phyloP scores from a whole-genome alignment of 2,113 vertebrate genomes.

The Tringa solitaria region DNA sequence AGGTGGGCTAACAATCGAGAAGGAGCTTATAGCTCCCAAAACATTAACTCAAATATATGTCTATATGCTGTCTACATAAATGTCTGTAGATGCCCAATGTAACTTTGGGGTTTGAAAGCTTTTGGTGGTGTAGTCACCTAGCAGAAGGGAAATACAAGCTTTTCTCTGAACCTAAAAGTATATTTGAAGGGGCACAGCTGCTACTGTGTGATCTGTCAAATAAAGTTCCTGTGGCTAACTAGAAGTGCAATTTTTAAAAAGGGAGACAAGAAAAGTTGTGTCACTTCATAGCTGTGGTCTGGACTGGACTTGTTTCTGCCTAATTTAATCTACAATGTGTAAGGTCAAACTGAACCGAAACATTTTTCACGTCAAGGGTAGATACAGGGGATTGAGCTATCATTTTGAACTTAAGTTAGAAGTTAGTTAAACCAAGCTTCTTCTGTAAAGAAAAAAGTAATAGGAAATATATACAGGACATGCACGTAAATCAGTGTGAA shows the following conservation, averaged over 20 bases:
- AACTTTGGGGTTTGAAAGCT: neutral
- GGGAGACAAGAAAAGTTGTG: neutral
- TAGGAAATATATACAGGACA: neutral
- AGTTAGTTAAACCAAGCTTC: neutral
- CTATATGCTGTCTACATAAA: neutral
- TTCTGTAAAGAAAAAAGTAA: neutral
- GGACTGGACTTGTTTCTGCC: neutral
- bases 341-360: neutral
- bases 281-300: neutral
- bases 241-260: neutral
- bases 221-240: neutral
- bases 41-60: neutral
- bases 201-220: neutral
- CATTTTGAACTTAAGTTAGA: neutral
- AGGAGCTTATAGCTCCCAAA: neutral
- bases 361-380: neutral
- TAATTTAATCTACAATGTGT: neutral
- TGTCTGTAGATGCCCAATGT: neutral
- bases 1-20: neutral
- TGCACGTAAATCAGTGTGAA: neutral
- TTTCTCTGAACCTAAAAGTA: neutral
- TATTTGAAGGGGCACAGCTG: neutral
- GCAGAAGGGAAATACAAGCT: neutral
- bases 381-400: neutral
- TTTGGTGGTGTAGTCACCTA: neutral